Evolutionary conservation across 2,797 vertebrate species (phyloP).

Genomic region (Rhinogobio ventralis): DNA sequence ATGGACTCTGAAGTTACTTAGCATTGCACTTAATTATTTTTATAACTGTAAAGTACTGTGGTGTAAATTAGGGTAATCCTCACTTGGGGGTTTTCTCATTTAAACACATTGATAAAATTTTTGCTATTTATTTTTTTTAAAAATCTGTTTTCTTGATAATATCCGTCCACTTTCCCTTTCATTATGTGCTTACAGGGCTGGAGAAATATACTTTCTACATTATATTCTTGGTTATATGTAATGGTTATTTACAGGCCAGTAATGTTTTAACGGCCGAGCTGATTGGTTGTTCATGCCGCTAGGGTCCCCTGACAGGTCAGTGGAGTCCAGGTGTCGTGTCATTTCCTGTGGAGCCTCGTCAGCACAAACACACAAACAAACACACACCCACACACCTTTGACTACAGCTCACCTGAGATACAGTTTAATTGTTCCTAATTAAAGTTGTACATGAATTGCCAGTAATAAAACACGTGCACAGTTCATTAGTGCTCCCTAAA

Average conservation of each 20-base stretch:
- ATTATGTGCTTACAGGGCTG: neutral
- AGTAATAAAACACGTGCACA: slow-evolving; percentile 63
- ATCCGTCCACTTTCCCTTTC: neutral
- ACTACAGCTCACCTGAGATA: slow-evolving; percentile 61
- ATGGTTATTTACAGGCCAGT: slow-evolving; percentile 51
- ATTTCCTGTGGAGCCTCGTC: slow-evolving; percentile 42
- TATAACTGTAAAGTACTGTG: slow-evolving; percentile 72
- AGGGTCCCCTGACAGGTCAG: slow-evolving; percentile 38
- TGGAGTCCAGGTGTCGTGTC: slow-evolving; percentile 49
- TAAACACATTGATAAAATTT: slow-evolving; percentile 39
- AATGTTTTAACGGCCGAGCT: slow-evolving; percentile 30
- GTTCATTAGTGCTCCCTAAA: slow-evolving; percentile 60
- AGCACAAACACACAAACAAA: slow-evolving; percentile 37
- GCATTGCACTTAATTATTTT: slow-evolving; percentile 86
- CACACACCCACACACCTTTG: slow-evolving; percentile 11
- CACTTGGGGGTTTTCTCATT: slow-evolving; percentile 43
- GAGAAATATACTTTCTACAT: neutral
- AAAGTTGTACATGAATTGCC: slow-evolving; percentile 62
- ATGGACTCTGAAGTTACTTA: slow-evolving; percentile 83
- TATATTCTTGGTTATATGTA: slow-evolving; percentile 13
- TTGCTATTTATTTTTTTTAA: neutral
- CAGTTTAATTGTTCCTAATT: slow-evolving; percentile 59
- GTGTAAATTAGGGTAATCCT: slow-evolving; percentile 79
- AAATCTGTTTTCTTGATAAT: neutral
- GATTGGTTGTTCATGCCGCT: slow-evolving; percentile 46